Base-by-base conservation (phyloP, 2,113 vertebrate genomes). In the Rhynchopsitta pachyrhyncha region DNA sequence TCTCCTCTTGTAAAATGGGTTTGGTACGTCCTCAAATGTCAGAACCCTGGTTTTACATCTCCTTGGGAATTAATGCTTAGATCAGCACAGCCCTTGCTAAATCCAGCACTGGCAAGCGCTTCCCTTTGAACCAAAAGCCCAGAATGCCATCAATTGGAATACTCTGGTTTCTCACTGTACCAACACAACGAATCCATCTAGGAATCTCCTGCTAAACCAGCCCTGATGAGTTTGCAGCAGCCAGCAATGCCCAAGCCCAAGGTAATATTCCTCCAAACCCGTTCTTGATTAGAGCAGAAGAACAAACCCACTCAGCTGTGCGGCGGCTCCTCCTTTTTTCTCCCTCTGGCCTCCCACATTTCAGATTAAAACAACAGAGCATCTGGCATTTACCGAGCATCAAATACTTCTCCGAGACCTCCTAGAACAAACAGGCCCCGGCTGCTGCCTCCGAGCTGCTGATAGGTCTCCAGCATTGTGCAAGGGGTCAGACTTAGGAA, bases 401-500 rank as follows among this genome's bases (percentile, higher is more conserved):
- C 98, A 97, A 90, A 97, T 95, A 95, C 93, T 84, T 95, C 93
- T 85, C 35, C 1, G 9, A 88, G 96, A 86, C 93, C 97, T 96
- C 97, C 97, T 93, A 92, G 95, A 98, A 97, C 93, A 97, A 97
- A 97, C 96, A 88, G 96, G 88, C 70, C 86, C 42, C 3, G 71
- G 79, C 53, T 19, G 92, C 82, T 69, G 86, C 92, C 88, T 82
- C 50, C 6, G 79, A 98, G 96, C 96, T 96, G 97, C 97, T 93
- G 96, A 97, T 97, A 96, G 80, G 96, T 96, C 95, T 95, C 97
- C 85, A 90, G 91, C 80, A 50, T 81, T 95, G 97, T 71, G 95
- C 91, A 84, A 96, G 94, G 94, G 98, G 97, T 97, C 97, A 97
- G 82, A 67, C 70, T 44, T 60, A 94, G 97, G 93, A 95, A 97